Base-by-base conservation (phyloP, 1,140 invertebrate species). In the Tribolium madens region DNA sequence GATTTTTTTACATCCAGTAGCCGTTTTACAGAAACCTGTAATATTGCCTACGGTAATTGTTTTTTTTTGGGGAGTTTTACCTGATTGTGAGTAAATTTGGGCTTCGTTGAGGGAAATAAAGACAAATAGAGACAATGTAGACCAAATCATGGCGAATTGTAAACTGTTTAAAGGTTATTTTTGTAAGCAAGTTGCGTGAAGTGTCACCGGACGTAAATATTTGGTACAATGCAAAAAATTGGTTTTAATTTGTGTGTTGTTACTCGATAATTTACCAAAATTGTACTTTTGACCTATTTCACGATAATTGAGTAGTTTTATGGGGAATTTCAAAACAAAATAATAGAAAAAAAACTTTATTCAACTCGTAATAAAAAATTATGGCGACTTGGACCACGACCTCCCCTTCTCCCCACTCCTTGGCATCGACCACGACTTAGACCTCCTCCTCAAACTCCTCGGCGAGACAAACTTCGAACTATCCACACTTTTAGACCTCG, bases 401-500 rank as follows among this genome's bases (percentile, higher is more conserved):
- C 68, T 17, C n/a, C 74, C 71, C 68, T 77, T 76, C n/a, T 77
- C 71, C n/a, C 57, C 70, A 47, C 79, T 77, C 73, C 76, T 81
- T 13, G 81, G 80, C 68, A 83, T 14, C 13, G 83, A 84, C 80
- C 83, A 83, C 3, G 84, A 86, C 12, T 80, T 84, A 6, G 85
- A 86, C 60, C 82, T 84, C 46, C 78, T 83, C 50, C 71, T 53
- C 17, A 75, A 79, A 42, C 76, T 80, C 71, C 72, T 81, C 13
- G 84, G 84, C 2, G 84, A 83, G 36, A 84, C 80, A 75, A 84
- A 84, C 42, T 81, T 83, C 0, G 83, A 82, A 70, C 83, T 81
- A 75, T 84, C 83, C 13, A 83, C 79, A 9, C 57, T 64, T 26
- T 26, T 12, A 1, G 57, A 64, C 57, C 26, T 64, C 2, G 81